phyloP scores from a whole-genome alignment of 2,888 invertebrate species.

The Amiota minor region DNA sequence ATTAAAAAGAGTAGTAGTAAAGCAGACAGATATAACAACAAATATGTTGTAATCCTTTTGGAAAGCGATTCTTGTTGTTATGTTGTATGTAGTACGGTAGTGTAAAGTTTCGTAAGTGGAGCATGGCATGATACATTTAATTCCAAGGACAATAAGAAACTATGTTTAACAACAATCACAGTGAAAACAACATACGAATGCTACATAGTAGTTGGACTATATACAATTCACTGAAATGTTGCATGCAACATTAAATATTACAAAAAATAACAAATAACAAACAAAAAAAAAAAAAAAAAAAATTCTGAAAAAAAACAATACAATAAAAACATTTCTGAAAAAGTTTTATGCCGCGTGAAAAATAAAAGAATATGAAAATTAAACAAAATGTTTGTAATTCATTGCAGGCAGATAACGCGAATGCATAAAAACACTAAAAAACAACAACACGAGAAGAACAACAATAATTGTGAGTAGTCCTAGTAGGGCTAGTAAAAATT shows the following conservation, averaged over 20 bases:
- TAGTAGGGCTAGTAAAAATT: background rate
- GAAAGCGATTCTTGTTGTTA: background rate
- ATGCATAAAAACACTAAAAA: too few species aligned
- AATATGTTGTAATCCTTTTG: background rate
- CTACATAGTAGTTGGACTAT: too few species aligned
- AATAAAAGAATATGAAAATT: slow-evolving; percentile 7
- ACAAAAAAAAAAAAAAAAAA: slow-evolving; percentile 25
- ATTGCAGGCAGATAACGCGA: slow-evolving; percentile 6
- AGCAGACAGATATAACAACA: slow-evolving; percentile 27
- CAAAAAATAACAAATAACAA: slow-evolving; percentile 16
- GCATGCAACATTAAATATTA: slow-evolving; percentile 68
- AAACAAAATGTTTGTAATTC: slow-evolving; percentile 26
- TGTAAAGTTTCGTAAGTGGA: slow-evolving; percentile 61
- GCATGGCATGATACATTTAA: slow-evolving; percentile 61
- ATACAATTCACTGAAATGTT: slow-evolving; percentile 68
- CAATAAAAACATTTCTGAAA: slow-evolving; percentile 13
- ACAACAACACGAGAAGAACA: too few species aligned
- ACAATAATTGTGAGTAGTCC: too few species aligned
- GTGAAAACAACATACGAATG: slow-evolving; percentile 47
- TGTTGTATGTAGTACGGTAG: background rate
- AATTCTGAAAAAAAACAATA: slow-evolving; percentile 24
- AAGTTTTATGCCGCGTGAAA: slow-evolving; percentile 13
- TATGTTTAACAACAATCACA: slow-evolving; percentile 67
- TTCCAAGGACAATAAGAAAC: slow-evolving; percentile 64
- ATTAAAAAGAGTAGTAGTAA: slow-evolving; percentile 35